phyloP scores from a whole-genome alignment of 2,797 vertebrate genomes.

The Lepilemur septentrionalis region DNA sequence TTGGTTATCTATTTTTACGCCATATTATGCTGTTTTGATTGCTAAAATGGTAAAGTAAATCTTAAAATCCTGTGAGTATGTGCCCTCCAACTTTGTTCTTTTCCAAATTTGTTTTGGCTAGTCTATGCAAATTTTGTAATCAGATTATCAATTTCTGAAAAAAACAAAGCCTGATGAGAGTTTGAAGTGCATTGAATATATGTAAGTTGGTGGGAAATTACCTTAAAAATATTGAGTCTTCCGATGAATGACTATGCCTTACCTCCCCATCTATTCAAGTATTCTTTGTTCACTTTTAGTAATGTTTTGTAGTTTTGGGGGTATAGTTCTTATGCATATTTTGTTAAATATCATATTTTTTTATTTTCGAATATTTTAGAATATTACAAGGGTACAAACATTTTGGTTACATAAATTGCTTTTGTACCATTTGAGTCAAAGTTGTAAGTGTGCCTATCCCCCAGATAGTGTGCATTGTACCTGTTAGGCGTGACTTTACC shows the following conservation, averaged over 20 bases:
- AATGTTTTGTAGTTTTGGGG: neutral
- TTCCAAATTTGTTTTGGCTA: neutral
- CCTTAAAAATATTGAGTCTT: neutral
- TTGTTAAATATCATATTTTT: neutral
- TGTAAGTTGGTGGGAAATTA: neutral
- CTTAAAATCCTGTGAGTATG: neutral
- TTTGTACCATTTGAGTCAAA: too few relatives aligned
- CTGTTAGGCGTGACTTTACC: too few relatives aligned
- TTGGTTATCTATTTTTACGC: neutral
- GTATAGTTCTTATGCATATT: neutral
- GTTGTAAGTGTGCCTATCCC: too few relatives aligned
- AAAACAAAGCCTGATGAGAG: neutral
- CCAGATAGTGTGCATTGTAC: too few relatives aligned
- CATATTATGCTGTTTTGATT: neutral
- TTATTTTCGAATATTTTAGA: too few relatives aligned
- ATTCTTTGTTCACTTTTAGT: neutral
- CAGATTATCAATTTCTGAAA: neutral
- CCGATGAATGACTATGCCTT: neutral
- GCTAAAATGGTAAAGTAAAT: neutral
- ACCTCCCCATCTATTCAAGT: neutral
- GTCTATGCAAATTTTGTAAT: neutral
- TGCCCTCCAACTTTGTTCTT: neutral
- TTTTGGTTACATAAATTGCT: too few relatives aligned
- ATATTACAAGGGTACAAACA: too few relatives aligned
- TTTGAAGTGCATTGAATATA: neutral